phyloP scores from a whole-genome alignment of 2,113 vertebrate species.

The Lagopus muta region DNA sequence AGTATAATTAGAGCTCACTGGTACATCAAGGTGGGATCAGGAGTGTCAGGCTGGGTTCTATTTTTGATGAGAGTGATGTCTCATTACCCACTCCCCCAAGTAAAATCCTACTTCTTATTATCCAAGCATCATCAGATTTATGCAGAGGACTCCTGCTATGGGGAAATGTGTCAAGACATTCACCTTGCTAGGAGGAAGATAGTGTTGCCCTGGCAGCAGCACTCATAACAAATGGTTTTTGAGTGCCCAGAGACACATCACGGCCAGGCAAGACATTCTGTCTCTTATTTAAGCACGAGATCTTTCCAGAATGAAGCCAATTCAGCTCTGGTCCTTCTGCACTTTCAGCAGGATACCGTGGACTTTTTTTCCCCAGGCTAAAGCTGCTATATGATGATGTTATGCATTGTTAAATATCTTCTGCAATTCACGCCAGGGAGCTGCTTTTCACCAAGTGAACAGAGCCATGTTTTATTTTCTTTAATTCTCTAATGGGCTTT shows the following conservation, averaged over 20 bases:
- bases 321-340: neutral
- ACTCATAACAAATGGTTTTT: neutral
- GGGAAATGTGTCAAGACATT: neutral
- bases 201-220: neutral
- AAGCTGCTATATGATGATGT: neutral
- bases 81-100: conserved; percentile 70
- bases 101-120: conserved; percentile 38
- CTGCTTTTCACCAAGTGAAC: conserved; percentile 33
- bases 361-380: neutral
- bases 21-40: conserved; percentile 63
- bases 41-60: conserved; percentile 53
- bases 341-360: neutral
- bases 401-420: neutral
- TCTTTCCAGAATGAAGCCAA: neutral
- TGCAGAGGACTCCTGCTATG: neutral
- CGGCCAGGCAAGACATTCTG: neutral
- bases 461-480: conserved; percentile 21
- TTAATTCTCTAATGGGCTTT: conserved; percentile 35
- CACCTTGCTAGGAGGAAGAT: conserved; percentile 20
- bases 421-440: neutral
- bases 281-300: neutral
- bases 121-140: conserved; percentile 23
- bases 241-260: neutral
- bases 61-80: conserved; percentile 51
- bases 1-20: conserved; percentile 63